A percentile compares a stretch with the other conserved stretches of the same genome.
phyloP scores from a whole-genome alignment of 1,140 invertebrate species.

The Nixonia krombeini region DNA sequence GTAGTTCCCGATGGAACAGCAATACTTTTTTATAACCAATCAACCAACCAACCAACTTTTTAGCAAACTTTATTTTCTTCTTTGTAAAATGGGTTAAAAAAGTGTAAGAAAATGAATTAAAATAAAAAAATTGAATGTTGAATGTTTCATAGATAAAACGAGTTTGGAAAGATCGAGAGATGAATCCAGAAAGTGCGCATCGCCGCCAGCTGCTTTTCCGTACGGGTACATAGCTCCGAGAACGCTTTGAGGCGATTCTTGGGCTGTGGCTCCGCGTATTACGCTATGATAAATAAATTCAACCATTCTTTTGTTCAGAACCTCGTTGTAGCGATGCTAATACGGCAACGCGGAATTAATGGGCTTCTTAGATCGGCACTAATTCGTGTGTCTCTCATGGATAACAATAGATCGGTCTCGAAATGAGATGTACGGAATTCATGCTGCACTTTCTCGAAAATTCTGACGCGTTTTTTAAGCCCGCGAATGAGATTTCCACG shows the following conservation, averaged over 20 bases:
- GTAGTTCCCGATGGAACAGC: no score
- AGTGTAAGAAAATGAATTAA: no score
- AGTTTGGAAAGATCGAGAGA: constrained; percentile 2
- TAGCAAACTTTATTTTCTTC: no score
- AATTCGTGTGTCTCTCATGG: constrained; percentile 36
- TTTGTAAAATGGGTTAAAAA: no score
- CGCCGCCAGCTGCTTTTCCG: constrained; percentile 1
- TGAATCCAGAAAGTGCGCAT: not conserved
- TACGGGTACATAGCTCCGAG: not conserved
- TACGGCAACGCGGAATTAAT: constrained; percentile 66
- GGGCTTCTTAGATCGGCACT: constrained; percentile 61
- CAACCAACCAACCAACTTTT: no score
- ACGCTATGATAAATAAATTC: constrained; percentile 71
- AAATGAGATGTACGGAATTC: not conserved
- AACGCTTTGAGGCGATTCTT: constrained; percentile 5
- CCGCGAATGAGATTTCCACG: not conserved
- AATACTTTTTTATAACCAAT: no score
- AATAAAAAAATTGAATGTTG: no score
- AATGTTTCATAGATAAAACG: no score
- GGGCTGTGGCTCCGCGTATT: constrained; percentile 56
- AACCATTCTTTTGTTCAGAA: constrained; percentile 65
- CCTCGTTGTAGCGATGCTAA: constrained; percentile 64
- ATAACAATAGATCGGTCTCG: constrained; percentile 4
- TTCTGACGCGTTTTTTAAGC: not conserved
- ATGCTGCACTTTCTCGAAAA: not conserved